These are phyloP conservation scores for Sebastes matsubarae DNA, from an alignment of 2,797 vertebrate genomes.

Conservation along the genomic window DNA sequence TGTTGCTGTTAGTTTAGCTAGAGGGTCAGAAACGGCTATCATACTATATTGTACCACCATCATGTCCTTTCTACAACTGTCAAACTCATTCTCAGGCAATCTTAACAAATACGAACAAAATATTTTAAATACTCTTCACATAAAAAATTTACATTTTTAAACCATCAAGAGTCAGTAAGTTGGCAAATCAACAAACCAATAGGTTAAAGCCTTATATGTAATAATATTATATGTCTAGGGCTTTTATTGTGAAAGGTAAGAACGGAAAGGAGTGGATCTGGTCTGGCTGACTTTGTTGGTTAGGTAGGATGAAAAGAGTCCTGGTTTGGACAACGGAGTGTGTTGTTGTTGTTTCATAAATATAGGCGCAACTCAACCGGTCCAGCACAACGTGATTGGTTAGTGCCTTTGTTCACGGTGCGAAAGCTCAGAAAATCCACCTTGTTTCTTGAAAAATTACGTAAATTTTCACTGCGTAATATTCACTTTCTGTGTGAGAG, in stretches of 20 bases:
- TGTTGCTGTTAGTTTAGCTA: background rate
- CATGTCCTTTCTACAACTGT: background rate
- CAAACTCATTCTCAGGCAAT: background rate
- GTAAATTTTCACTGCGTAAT: fast-evolving
- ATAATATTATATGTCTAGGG: too few species aligned
- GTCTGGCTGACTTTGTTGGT: too few species aligned
- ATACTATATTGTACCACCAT: background rate
- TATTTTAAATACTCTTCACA: background rate
- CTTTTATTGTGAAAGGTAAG: too few species aligned
- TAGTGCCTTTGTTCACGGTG: fast-evolving
- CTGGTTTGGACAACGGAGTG: too few species aligned
- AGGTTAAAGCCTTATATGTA: too few species aligned
- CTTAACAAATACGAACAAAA: background rate
- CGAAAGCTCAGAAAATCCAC: too few species aligned
- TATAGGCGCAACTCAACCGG: too few species aligned
- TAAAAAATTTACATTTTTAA: fast-evolving
- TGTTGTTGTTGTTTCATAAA: too few species aligned
- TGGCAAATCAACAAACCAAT: background rate
- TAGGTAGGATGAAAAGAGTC: too few species aligned
- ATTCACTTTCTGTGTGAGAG: too few species aligned
- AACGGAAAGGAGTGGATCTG: too few species aligned
- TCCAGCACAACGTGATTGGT: fast-evolving
- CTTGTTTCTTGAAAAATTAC: too few species aligned
- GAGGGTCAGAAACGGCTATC: background rate
- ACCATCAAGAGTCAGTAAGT: background rate